phyloP scores from a whole-genome alignment of 2,888 invertebrate genomes.

The Mythimna vitellina region DNA sequence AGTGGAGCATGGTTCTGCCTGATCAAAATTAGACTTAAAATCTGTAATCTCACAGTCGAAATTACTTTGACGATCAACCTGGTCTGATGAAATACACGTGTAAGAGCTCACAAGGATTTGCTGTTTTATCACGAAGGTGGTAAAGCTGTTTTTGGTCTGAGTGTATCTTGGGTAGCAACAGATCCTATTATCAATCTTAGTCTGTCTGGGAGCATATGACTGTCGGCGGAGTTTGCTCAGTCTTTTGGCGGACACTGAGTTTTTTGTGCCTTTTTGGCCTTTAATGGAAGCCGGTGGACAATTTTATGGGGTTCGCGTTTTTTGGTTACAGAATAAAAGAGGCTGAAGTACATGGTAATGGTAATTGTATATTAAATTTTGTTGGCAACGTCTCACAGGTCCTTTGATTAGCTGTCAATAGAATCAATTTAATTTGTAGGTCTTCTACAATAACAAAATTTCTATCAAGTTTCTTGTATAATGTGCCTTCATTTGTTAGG shows the following conservation, averaged over 20 bases:
- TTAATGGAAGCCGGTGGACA: constrained; percentile 66
- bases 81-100: constrained; percentile 55
- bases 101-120: constrained; percentile 51
- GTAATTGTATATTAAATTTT: constrained; percentile 5
- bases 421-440: neutral
- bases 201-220: constrained; percentile 70
- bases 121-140: constrained; percentile 49
- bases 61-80: constrained; percentile 58
- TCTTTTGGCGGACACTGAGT: constrained; percentile 71
- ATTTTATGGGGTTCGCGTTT: constrained; percentile 62
- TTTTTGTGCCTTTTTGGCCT: constrained; percentile 66
- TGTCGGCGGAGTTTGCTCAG: constrained; percentile 73
- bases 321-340: constrained; percentile 40
- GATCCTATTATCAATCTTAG: constrained; percentile 73
- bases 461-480: neutral
- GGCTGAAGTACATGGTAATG: constrained; percentile 17
- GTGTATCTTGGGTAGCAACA: constrained; percentile 71
- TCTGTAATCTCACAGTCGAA: constrained; percentile 58
- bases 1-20: constrained; percentile 63
- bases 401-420: constrained; percentile 1
- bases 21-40: constrained; percentile 59
- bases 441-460: constrained; percentile 5
- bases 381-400: neutral
- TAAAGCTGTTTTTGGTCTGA: constrained; percentile 66
- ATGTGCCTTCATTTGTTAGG: constrained; percentile 10